Evolutionary conservation across 2,113 vertebrate species (phyloP), one percentile per base, ranked within the genome.

Genomic region (Tapirus terrestris): DNA sequence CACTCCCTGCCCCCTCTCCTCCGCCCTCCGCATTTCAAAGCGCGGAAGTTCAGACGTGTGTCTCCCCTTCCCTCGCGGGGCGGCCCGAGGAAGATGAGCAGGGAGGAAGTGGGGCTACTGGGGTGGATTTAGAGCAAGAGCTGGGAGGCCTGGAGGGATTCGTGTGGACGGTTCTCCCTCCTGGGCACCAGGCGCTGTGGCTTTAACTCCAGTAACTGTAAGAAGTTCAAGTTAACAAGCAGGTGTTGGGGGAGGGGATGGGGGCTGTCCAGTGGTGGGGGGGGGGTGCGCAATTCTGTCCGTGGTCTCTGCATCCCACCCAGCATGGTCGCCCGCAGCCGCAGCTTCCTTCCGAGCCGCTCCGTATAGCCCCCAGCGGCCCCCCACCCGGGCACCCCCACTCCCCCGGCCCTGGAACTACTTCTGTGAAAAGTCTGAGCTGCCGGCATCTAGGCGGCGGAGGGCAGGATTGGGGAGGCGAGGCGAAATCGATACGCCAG

Each of bases 161-260:
- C 67, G 5, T 20, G 79, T 31, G 80, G 75, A 75, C 53, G 9
- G 53, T 8, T 48, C 89, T 92, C 45, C 60, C 89, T 97, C 67
- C 68, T 1, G 17, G 85, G 86, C 86, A 10, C 73, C 31, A 5
- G 81, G 94, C 84, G 39, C 95, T 39, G 86, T 33, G 56, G 63
- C 95, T 72, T 94, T 68, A 96, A 97, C 97, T 95, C 86, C 67
- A 56, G 68, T 6, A 98, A 98, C 97, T 98, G 17, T 1, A 6
- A 95, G 97, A 98, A 98, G 97, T 98, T 98, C 95, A 93, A 98
- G 98, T 96, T 95, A 56, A 94, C 90, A 63, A 89, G 89, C 97
- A 94, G 97, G 79, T 95, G 82, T 72, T 68, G 95, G 97, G 92
- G 96, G 84, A n/a, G 85, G 96, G 89, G 92, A 51, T 1, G 68